phyloP scores from a whole-genome alignment of 2,797 vertebrate genomes.

The Aulostomus chinensis region DNA sequence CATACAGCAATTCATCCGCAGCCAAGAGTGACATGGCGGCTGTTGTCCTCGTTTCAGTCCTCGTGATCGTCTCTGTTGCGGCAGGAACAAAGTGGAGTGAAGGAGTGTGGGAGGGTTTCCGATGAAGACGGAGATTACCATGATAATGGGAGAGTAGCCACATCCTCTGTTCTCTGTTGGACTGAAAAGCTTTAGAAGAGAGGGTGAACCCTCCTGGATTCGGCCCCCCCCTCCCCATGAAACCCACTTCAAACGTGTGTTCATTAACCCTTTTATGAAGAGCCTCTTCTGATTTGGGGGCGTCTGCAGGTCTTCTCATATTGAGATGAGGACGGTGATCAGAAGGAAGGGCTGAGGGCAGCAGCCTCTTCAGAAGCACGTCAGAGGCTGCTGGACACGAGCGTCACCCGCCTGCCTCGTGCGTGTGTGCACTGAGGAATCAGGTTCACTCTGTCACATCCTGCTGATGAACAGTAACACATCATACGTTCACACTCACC shows the following conservation, averaged over 20 bases:
- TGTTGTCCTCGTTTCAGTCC: no score
- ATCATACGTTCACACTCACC: constrained; percentile 72
- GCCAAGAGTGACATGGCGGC: no score
- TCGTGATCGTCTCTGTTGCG: no score
- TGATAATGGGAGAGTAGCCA: no score
- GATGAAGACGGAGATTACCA: no score
- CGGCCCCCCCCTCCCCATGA: constrained; percentile 15
- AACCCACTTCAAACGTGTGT: constrained; percentile 57
- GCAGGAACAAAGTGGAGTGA: no score
- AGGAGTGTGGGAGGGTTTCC: no score
- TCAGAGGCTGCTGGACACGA: constrained; percentile 27
- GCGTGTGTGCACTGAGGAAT: no score
- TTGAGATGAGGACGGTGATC: constrained; percentile 67
- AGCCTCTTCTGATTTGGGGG: constrained; percentile 59
- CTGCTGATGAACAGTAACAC: no score
- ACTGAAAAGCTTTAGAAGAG: constrained; percentile 13
- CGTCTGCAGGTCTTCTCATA: constrained; percentile 75
- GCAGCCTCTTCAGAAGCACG: constrained; percentile 45
- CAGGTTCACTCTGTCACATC: constrained; percentile 22
- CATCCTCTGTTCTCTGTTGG: neutral
- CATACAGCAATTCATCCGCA: no score
- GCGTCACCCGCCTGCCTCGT: no score
- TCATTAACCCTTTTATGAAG: constrained; percentile 53
- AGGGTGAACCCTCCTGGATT: no score
- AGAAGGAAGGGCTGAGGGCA: constrained; percentile 58